A percentile compares a stretch with the other conserved stretches of the same genome.
Evolutionary conservation across 2,113 vertebrate species (phyloP).

Genomic region (Halichoerus grypus): DNA sequence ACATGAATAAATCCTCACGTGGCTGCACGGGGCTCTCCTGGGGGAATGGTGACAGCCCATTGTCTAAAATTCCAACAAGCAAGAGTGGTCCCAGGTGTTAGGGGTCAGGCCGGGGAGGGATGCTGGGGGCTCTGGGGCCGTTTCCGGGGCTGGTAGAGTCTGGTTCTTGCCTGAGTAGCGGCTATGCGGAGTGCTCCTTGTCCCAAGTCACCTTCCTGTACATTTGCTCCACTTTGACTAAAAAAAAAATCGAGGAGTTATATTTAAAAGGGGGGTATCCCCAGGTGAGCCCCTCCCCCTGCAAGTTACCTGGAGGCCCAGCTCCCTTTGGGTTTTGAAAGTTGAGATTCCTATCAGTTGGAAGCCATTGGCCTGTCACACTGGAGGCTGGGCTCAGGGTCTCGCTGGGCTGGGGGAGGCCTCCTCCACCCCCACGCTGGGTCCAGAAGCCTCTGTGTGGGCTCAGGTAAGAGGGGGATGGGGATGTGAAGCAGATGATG

Average conservation of each 20-base stretch:
- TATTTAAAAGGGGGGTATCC: neutral
- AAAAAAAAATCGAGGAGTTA: neutral
- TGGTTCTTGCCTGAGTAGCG: fast-evolving
- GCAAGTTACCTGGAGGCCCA: fast-evolving
- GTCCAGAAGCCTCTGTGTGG: neutral
- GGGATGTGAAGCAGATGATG: fast-evolving
- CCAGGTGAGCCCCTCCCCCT: neutral
- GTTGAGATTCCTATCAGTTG: neutral
- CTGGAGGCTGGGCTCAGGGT: neutral
- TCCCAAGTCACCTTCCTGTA: neutral
- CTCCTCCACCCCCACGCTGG: fast-evolving
- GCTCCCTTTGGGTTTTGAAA: neutral
- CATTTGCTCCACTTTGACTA: neutral
- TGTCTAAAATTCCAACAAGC: no score
- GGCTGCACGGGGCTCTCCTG: fast-evolving
- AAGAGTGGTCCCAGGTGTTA: fast-evolving
- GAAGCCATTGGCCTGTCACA: neutral
- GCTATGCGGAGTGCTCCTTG: fast-evolving
- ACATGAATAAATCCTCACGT: fast-evolving
- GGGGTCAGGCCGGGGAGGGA: fast-evolving
- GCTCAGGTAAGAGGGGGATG: neutral
- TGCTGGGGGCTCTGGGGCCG: fast-evolving
- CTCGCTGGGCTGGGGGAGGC: neutral
- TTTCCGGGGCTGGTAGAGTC: fast-evolving
- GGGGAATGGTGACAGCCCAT: fast-evolving